Evolutionary conservation across 2,888 invertebrate species (phyloP), one percentile per base, ranked within the genome.

Genomic region (Lottia gigantea): DNA sequence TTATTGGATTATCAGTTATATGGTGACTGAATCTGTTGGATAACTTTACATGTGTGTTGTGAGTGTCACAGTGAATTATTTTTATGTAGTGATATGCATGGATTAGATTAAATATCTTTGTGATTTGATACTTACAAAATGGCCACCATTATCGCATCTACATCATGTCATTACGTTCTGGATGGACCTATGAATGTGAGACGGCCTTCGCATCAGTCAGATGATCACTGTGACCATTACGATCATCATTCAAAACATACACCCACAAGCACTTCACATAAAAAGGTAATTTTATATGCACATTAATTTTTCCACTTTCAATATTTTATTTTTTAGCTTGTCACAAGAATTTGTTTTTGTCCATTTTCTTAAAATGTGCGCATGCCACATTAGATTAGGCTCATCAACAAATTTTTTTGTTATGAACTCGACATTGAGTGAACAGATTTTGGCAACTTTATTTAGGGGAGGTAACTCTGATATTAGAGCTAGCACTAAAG

Each of bases 101-200:
- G 55, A 55, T 55, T 23, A 8, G 40, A 40, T 40, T 55, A 12
- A 23, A 12, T 55, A 12, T 55, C 23, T 55, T 19, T 19, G 23
- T 55, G 23, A 55, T 23, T 55, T 23, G 55, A 55, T 55, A 23
- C 19, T 12, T 55, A 55, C 23, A 63, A 31, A 26, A 76, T 74
- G 74, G 66, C 74, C 6, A 70, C 72, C 23, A 75, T 78, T 8
- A 73, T 76, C 64, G 74, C 76, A 15, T 78, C 76, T 15, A 69
- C 76, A 15, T 76, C 78, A 11, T 76, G 74, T n/a, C 74, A 78
- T 64, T 78, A 72, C 49, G 76, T 78, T n/a, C 55, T 76, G 47
- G 75, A 76, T 55, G 55, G 55, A 55, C 55, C 68, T 26, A 62
- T 68, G 68, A 68, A 23, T 46, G 23, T 55, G 19, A 55, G 55